Evolutionary conservation across 2,113 vertebrate genomes (phyloP).

Genomic region (Furnarius figulus): DNA sequence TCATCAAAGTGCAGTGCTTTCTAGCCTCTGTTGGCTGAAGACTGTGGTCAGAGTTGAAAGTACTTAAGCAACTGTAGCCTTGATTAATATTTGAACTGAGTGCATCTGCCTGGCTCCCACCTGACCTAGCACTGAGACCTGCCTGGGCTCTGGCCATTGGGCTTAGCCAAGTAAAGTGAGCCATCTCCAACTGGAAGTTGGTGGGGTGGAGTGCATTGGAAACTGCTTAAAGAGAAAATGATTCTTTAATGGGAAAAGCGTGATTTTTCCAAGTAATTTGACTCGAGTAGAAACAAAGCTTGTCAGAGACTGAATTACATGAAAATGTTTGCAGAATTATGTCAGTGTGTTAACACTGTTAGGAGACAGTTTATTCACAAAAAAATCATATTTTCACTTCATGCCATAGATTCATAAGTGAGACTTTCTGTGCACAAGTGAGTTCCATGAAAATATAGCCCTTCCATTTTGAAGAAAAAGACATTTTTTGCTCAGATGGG

Average conservation of each 20-base stretch:
- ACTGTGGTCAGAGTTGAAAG: background rate
- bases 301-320: slow-evolving; percentile 44
- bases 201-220: slow-evolving; percentile 25
- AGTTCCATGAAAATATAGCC: background rate
- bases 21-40: background rate
- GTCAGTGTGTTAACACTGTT: slow-evolving; percentile 38
- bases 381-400: background rate
- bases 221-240: slow-evolving; percentile 25
- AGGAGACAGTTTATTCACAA: slow-evolving; percentile 46
- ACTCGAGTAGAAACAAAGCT: slow-evolving; percentile 52
- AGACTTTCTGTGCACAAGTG: background rate
- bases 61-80: background rate
- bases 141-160: background rate
- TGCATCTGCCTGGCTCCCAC: background rate
- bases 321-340: slow-evolving; percentile 59
- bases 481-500: background rate
- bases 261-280: slow-evolving; percentile 59
- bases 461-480: background rate
- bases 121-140: background rate
- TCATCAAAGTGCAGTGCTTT: background rate
- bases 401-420: background rate
- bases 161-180: background rate
- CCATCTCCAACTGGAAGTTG: background rate
- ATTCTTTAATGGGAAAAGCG: slow-evolving; percentile 59
- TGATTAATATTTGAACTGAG: background rate